Base-by-base conservation (phyloP, 2,113 vertebrate genomes). In the Sinocyclocheilus anophthalmus region DNA sequence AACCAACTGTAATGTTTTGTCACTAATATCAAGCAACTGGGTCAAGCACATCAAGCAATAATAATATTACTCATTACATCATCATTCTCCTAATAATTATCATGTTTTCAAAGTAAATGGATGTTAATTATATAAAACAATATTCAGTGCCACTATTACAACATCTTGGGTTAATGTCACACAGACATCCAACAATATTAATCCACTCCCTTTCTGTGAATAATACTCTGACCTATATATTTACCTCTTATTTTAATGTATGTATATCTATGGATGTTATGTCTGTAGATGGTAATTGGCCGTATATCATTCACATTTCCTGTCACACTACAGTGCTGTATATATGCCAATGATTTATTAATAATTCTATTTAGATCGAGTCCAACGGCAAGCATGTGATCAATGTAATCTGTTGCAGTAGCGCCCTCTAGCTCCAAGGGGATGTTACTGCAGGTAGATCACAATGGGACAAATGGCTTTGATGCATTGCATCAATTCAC, bases 341-440 rank as follows among this genome's bases (percentile, higher is more conserved):
- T 82, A 26, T 8, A 63, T 73, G 22, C n/a, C 22, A 63, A 22
- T 24, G 50, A 20, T 69, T 48, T 50, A 81, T 76, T 73, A 59
- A 73, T 57, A 33, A 76, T 48, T 57, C 45, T 39, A 26, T 63
- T 61, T 33, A 20, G 18, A 78, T 14, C 18, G 39, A 81, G 61
- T 70, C 33, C 83, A 87, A 59, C 26, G 45, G 11, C 30, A 79
- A 76, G 50, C 1, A 0, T 30, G 57, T 9, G 45, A 22, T n/a
- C 67, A 24, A 81, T 67, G 76, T 76, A 90, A 86, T 42, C 85
- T 91, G 89, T 65, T 92, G 91, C 89, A 88, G 88, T 92, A 89
- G 93, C 93, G 87, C 86, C 94, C 91, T 91, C 94, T 93, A 92
- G 90, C 92, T 87, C 63, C 26, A 70, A 24, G 30, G 39, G 1